A percentile compares a stretch with the other conserved stretches of the same genome.
Conservation (phyloP, 2,888 invertebrate genomes). For the Thumatha senex region DNA sequence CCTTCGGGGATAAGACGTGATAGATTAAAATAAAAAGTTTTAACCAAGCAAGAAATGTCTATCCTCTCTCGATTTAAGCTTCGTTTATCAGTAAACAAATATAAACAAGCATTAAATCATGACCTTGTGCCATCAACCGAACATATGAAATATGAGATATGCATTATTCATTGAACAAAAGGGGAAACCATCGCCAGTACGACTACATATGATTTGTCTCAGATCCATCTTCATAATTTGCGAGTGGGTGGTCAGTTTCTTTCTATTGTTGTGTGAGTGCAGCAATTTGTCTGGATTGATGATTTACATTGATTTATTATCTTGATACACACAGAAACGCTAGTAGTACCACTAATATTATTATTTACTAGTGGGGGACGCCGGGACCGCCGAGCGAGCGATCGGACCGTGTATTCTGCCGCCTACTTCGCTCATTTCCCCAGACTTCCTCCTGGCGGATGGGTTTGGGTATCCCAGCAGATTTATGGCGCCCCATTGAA, state of each 20-base stretch:
- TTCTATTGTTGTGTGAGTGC: background rate
- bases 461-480: too few relatives aligned
- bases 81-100: conserved; percentile 1
- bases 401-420: too few relatives aligned
- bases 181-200: background rate
- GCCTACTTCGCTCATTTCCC: too few relatives aligned
- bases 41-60: background rate
- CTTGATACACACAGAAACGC: background rate
- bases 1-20: too few relatives aligned
- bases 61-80: background rate
- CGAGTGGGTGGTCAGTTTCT: background rate
- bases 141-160: background rate
- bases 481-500: too few relatives aligned
- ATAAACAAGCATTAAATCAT: background rate
- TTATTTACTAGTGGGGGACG: too few relatives aligned
- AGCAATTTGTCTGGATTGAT: background rate
- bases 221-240: conserved; percentile 4
- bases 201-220: background rate
- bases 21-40: too few relatives aligned
- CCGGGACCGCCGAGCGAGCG: too few relatives aligned
- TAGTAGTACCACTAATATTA: too few relatives aligned
- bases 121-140: background rate
- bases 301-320: background rate
- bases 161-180: conserved; percentile 3
- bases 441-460: too few relatives aligned